Conservation (phyloP, 2,888 invertebrate genomes). For the Apodemia hepburni region DNA sequence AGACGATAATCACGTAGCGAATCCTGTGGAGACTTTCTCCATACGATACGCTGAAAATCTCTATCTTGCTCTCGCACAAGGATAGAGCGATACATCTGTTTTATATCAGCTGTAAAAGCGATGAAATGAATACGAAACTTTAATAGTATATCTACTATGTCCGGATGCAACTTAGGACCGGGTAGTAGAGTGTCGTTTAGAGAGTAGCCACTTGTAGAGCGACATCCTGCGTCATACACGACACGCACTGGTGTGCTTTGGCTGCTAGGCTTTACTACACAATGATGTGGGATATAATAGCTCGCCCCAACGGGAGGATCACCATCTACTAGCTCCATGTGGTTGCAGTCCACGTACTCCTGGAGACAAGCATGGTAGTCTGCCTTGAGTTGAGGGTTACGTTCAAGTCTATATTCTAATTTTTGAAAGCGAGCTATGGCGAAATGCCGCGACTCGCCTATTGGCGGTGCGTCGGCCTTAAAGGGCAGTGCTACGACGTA, state of each 20-base stretch:
- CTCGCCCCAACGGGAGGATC: neutral
- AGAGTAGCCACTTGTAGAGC: conserved; percentile 5
- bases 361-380: conserved; percentile 2
- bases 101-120: conserved; percentile 10
- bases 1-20: neutral
- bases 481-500: neutral
- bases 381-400: neutral
- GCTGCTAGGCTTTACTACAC: conserved; percentile 2
- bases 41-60: neutral
- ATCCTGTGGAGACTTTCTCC: neutral
- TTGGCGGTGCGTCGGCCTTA: neutral
- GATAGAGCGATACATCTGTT: conserved; percentile 7
- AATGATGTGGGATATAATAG: conserved; percentile 13
- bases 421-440: neutral
- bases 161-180: neutral
- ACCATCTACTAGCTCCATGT: neutral
- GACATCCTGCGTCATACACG: neutral
- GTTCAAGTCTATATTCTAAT: neutral
- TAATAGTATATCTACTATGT: neutral
- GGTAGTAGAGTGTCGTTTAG: neutral
- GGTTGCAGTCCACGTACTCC: neutral
- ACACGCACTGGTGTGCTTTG: neutral
- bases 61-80: neutral
- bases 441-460: neutral
- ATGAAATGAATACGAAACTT: conserved; percentile 7